These are phyloP conservation scores for Plagodis dolabraria DNA, from an alignment of 2,888 invertebrate genomes.

Conservation along the genomic window DNA sequence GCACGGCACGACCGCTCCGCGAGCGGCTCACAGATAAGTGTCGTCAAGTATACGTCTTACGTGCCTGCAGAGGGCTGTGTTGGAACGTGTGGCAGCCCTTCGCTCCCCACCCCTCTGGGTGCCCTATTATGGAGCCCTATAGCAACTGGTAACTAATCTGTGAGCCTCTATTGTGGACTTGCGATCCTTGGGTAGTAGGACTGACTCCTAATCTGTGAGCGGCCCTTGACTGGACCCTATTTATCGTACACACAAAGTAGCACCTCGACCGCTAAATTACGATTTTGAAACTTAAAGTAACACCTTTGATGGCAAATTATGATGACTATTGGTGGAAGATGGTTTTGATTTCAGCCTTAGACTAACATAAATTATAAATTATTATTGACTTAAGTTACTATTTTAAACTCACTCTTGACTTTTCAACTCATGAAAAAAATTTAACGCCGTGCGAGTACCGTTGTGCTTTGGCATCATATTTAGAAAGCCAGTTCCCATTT, in stretches of 20 bases:
- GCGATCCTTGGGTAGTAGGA: constrained; percentile 7
- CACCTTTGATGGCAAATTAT: not conserved
- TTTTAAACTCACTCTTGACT: too few relatives aligned
- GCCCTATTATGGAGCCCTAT: constrained; percentile 39
- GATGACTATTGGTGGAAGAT: not conserved
- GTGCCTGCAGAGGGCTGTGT: constrained; percentile 47
- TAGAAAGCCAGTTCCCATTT: too few relatives aligned
- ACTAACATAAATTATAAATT: too few relatives aligned
- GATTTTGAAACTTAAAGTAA: constrained; percentile 1
- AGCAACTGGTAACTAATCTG: constrained; percentile 27
- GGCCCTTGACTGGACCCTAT: constrained; percentile 35
- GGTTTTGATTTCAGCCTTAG: too few relatives aligned
- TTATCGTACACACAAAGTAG: constrained; percentile 33
- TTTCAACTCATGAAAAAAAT: too few relatives aligned
- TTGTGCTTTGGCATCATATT: too few relatives aligned
- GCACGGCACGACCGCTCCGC: constrained; percentile 64
- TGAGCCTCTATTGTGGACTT: constrained; percentile 4
- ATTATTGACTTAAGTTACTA: too few relatives aligned
- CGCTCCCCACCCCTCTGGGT: constrained; percentile 55
- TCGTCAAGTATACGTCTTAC: constrained; percentile 2
- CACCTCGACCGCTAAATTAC: constrained; percentile 19
- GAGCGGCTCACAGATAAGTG: not conserved
- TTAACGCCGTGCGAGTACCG: too few relatives aligned
- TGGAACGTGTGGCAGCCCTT: constrained; percentile 58
- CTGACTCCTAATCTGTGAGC: constrained; percentile 16